Conservation (phyloP, 2,113 vertebrate species). For the Trochalopteron elliotii region DNA sequence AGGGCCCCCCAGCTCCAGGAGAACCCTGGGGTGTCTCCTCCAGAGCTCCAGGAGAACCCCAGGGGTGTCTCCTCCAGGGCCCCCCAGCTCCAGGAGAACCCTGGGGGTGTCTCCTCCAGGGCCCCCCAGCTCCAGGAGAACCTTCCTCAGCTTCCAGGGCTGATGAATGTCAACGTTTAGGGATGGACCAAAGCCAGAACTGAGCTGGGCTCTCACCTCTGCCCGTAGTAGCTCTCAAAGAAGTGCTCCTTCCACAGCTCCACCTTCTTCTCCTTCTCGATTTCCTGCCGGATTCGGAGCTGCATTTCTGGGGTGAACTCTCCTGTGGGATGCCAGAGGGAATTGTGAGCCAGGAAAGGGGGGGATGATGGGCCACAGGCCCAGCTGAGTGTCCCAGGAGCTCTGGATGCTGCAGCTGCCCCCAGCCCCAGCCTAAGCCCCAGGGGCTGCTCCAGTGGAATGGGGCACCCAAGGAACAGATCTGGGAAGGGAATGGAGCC, state of each 20-base stretch:
- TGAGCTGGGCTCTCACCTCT: slow-evolving; percentile 80
- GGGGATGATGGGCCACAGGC: neutral
- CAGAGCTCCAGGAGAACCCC: too few species aligned
- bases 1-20: neutral
- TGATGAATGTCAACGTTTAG: fast-evolving
- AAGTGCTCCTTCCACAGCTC: slow-evolving; percentile 96
- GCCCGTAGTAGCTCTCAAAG: slow-evolving; percentile 95
- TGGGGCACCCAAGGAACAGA: fast-evolving
- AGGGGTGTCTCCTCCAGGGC: neutral
- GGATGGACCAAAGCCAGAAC: fast-evolving
- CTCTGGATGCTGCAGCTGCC: neutral
- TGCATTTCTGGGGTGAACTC: slow-evolving; percentile 97
- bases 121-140: too few species aligned
- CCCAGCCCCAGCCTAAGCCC: neutral
- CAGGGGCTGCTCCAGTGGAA: neutral
- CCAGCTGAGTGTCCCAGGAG: neutral
- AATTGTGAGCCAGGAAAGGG: neutral
- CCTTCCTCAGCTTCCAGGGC: neutral
- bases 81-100: too few species aligned
- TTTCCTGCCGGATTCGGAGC: slow-evolving; percentile 93
- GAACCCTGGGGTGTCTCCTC: neutral
- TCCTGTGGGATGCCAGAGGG: slow-evolving; percentile 71
- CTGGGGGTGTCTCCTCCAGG: too few species aligned
- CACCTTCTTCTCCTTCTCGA: slow-evolving; percentile 96
- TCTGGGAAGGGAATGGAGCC: neutral